Conservation (phyloP, 2,888 invertebrate species). For the Nipponacmea schrenckii region DNA sequence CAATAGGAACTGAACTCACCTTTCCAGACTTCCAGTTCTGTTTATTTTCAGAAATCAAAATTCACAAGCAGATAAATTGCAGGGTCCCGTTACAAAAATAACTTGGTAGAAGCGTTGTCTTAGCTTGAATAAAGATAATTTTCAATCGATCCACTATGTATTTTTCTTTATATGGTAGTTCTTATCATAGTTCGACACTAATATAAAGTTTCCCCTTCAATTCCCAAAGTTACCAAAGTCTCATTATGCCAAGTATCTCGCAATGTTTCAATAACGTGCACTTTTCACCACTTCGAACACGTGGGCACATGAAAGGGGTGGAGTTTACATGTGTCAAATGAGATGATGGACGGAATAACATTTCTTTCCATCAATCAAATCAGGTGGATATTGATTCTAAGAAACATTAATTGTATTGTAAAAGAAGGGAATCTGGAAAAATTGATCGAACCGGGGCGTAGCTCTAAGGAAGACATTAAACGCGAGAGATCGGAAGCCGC, state of each 20-base stretch:
- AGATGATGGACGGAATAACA: background rate
- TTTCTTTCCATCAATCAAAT: constrained; percentile 2
- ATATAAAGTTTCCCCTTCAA: too few relatives aligned
- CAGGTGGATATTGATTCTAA: background rate
- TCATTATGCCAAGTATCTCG: background rate
- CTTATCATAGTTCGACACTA: too few relatives aligned
- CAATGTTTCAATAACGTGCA: background rate
- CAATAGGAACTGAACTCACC: too few relatives aligned
- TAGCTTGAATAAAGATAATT: too few relatives aligned
- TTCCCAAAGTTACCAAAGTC: background rate
- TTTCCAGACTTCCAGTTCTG: too few relatives aligned
- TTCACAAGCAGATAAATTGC: too few relatives aligned
- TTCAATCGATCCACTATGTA: too few relatives aligned
- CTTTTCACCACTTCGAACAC: constrained; percentile 2
- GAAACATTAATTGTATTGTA: background rate
- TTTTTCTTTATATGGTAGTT: too few relatives aligned
- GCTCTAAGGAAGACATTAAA: constrained; percentile 5
- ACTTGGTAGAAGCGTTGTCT: too few relatives aligned
- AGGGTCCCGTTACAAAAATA: too few relatives aligned
- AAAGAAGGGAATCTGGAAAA: background rate
- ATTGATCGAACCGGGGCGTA: constrained; percentile 5
- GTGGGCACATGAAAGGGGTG: background rate
- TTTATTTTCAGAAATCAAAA: too few relatives aligned
- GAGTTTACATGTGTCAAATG: background rate
- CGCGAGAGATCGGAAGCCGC: background rate